phyloP scores from a whole-genome alignment of 1,140 invertebrate species.

The Catajapyx aquilonaris region DNA sequence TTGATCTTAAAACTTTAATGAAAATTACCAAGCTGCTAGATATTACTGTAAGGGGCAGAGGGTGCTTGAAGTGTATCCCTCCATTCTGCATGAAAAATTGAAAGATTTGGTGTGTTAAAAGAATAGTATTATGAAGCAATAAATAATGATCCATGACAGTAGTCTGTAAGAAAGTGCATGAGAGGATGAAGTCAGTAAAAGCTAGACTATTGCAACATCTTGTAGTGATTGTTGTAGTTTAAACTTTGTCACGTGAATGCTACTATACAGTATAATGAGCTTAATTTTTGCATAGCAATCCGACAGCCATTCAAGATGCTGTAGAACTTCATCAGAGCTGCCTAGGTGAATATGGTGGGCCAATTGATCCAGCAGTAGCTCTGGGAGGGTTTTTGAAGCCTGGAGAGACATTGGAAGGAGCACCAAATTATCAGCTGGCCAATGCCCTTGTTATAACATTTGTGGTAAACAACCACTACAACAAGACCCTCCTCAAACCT shows the following conservation, averaged over 20 bases:
- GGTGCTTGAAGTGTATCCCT: too few species aligned
- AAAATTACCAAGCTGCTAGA: too few species aligned
- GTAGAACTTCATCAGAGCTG: slow-evolving; percentile 31
- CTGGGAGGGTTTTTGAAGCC: slow-evolving; percentile 45
- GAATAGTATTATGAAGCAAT: too few species aligned
- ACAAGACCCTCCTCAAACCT: slow-evolving; percentile 26
- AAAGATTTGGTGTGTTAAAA: too few species aligned
- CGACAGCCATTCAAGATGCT: slow-evolving; percentile 11
- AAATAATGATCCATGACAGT: too few species aligned
- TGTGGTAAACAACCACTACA: slow-evolving; percentile 41
- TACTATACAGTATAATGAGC: neutral
- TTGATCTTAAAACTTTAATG: too few species aligned
- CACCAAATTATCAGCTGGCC: slow-evolving; percentile 29
- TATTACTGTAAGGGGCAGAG: too few species aligned
- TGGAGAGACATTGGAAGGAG: slow-evolving; percentile 16
- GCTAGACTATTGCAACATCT: slow-evolving; percentile 9
- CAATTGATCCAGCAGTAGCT: slow-evolving; percentile 56
- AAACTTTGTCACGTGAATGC: neutral
- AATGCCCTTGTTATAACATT: slow-evolving; percentile 52
- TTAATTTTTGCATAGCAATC: slow-evolving; percentile 5
- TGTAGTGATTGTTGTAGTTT: neutral
- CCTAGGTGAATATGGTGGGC: slow-evolving; percentile 59
- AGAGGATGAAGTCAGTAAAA: too few species aligned
- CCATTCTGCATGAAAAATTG: too few species aligned
- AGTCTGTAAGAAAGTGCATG: too few species aligned